These are phyloP conservation scores for Iguana delicatissima DNA, from an alignment of 2,797 vertebrate genomes.

Conservation along the genomic window DNA sequence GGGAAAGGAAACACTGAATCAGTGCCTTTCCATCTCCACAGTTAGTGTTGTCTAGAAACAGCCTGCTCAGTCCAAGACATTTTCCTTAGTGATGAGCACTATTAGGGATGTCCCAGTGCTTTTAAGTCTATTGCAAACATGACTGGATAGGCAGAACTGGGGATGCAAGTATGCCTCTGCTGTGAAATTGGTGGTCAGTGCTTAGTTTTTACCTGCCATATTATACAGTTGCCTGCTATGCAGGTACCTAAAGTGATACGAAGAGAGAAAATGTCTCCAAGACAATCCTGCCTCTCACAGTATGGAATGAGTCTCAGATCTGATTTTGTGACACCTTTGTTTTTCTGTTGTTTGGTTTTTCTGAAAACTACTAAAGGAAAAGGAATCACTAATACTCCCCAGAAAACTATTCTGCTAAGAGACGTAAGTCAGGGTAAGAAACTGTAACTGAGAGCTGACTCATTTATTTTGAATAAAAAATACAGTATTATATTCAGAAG, in stretches of 20 bases:
- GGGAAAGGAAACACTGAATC: neutral
- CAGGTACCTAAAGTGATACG: neutral
- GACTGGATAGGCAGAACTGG: neutral
- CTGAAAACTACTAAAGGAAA: neutral
- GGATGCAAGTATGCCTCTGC: neutral
- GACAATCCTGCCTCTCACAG: neutral
- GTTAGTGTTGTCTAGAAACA: neutral
- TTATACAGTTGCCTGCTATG: neutral
- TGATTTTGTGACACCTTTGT: neutral
- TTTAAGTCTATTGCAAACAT: neutral
- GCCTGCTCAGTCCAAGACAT: neutral
- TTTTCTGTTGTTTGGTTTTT: neutral
- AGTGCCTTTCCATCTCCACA: too few species aligned
- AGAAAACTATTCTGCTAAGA: neutral
- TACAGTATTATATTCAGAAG: too few species aligned
- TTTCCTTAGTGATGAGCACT: neutral
- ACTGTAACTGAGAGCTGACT: neutral
- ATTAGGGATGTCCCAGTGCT: neutral
- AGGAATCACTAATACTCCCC: neutral
- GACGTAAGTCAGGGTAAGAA: neutral
- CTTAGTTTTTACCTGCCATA: neutral
- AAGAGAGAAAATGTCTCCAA: neutral
- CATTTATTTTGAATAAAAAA: too few species aligned
- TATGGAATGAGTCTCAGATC: neutral
- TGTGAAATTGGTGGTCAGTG: neutral